Conservation (phyloP, 2,113 vertebrate genomes). For the Mirza zaza region DNA sequence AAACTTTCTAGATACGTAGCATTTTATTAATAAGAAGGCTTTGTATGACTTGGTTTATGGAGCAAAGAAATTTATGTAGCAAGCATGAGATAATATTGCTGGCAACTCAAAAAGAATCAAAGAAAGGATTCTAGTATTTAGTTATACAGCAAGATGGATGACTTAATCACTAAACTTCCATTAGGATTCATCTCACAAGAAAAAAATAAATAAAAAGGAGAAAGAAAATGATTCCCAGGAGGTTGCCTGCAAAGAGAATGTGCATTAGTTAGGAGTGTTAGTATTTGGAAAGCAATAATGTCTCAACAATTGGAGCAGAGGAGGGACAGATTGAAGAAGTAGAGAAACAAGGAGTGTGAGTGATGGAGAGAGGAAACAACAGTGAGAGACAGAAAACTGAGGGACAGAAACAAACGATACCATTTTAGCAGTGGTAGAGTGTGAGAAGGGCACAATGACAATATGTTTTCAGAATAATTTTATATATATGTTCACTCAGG, state of each 20-base stretch:
- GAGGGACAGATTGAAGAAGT: background rate
- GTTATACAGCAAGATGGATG: background rate
- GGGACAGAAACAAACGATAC: background rate
- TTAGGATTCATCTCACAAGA: background rate
- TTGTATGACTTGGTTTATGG: background rate
- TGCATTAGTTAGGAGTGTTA: background rate
- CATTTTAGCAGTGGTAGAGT: background rate
- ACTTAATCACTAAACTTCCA: background rate
- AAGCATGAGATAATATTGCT: background rate
- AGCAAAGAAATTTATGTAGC: background rate
- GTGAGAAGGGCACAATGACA: background rate
- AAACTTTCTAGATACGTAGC: background rate
- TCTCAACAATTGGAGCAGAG: background rate
- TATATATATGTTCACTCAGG: background rate
- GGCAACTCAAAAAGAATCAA: background rate
- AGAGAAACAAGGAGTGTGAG: background rate
- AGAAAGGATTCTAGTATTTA: background rate
- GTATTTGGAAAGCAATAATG: background rate
- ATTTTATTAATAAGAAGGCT: background rate
- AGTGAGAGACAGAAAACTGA: background rate
- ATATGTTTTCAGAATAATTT: background rate
- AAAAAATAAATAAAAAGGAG: background rate
- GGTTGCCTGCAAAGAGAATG: background rate
- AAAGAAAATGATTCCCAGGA: background rate
- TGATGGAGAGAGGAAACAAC: background rate